phyloP scores from a whole-genome alignment of 2,113 vertebrate genomes.

The Erpornis zantholeuca region DNA sequence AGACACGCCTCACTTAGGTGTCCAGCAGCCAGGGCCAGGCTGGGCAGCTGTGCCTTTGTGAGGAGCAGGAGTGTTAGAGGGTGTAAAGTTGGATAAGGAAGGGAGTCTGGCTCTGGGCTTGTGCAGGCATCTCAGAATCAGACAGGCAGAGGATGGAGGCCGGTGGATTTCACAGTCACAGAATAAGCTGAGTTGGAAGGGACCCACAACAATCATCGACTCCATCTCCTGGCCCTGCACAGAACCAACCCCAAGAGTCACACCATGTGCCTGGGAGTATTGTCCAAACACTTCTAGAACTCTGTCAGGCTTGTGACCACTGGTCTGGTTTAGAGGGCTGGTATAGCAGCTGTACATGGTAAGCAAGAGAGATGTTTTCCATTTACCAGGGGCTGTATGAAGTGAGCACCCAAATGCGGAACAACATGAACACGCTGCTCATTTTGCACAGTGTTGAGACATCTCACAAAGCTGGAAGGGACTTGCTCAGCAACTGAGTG shows the following conservation, averaged over 20 bases:
- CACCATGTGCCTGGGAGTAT: background rate
- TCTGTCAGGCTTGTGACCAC: background rate
- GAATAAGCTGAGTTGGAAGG: background rate
- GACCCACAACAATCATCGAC: background rate
- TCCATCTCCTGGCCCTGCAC: background rate
- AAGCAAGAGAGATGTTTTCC: background rate
- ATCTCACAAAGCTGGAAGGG: background rate
- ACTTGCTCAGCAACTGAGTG: background rate
- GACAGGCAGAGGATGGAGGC: background rate
- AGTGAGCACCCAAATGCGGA: background rate
- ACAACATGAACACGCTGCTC: rapidly evolving
- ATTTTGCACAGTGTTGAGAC: background rate
- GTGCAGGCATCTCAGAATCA: background rate
- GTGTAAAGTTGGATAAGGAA: background rate
- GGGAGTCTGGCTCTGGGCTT: background rate
- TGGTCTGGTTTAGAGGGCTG: background rate
- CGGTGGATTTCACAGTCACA: background rate
- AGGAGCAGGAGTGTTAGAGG: background rate
- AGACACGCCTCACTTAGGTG: background rate
- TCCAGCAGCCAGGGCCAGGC: background rate
- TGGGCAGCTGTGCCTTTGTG: background rate
- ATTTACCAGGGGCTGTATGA: background rate
- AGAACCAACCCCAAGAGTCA: background rate
- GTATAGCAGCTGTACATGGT: background rate
- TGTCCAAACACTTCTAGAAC: background rate